phyloP scores from a whole-genome alignment of 2,888 invertebrate genomes.

The Argyresthia goedartella region DNA sequence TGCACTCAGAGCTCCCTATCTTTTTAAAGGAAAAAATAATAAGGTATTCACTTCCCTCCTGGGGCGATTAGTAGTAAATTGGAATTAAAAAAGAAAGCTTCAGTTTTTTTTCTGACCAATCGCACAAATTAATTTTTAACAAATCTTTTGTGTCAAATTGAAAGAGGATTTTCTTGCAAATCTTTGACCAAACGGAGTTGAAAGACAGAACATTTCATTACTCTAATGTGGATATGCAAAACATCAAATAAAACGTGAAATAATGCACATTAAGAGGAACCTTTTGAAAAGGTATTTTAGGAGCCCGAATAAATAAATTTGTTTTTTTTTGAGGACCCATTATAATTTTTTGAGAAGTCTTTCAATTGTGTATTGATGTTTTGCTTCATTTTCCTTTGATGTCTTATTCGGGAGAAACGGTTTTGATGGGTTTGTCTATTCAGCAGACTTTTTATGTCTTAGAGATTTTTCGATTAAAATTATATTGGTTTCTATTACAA shows the following conservation, averaged over 20 bases:
- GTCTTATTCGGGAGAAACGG: constrained; percentile 34
- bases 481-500: too few species aligned
- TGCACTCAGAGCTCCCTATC: background rate
- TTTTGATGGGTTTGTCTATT: constrained; percentile 42
- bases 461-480: too few species aligned
- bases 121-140: constrained; percentile 44
- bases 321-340: too few species aligned
- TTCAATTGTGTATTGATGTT: constrained; percentile 41
- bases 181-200: background rate
- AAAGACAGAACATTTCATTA: background rate
- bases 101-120: constrained; percentile 51
- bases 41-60: constrained; percentile 14
- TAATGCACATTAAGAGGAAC: background rate
- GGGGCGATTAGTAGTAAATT: constrained; percentile 28
- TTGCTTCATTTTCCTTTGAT: constrained; percentile 38
- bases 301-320: background rate
- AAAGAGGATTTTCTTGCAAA: background rate
- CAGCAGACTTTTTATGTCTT: too few species aligned
- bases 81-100: constrained; percentile 45
- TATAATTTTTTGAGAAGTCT: too few species aligned
- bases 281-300: background rate
- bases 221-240: background rate
- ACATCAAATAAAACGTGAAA: background rate
- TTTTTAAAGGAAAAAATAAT: background rate
- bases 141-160: background rate